Evolutionary conservation across 2,113 vertebrate species (phyloP).

Genomic region (Trachemys scripta): DNA sequence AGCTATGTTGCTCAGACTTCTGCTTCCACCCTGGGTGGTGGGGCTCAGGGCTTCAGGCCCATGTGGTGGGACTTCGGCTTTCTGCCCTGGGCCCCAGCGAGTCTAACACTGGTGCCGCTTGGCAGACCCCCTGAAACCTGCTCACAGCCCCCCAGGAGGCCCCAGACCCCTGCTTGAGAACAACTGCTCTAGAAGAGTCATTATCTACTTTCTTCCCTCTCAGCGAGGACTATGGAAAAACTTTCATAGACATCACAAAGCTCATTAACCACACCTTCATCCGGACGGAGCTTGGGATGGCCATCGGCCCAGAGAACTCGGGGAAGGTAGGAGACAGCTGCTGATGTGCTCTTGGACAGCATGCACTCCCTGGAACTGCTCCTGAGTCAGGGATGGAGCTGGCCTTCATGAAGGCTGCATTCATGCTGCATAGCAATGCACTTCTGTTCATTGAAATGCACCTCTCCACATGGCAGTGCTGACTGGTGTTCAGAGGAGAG

Average conservation of each 20-base stretch:
- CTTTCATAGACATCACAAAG: slow-evolving; percentile 88
- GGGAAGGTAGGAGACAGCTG: slow-evolving; percentile 84
- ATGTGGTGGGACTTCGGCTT: too few species aligned
- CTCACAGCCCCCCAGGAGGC: too few species aligned
- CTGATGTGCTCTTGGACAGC: not conserved
- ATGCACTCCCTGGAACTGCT: not conserved
- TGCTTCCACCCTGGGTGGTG: too few species aligned
- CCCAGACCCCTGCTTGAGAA: too few species aligned
- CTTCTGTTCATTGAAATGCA: not conserved
- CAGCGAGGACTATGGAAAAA: slow-evolving; percentile 94
- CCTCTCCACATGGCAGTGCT: not conserved
- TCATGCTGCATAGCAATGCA: not conserved
- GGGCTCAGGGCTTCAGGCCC: too few species aligned
- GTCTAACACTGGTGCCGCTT: too few species aligned
- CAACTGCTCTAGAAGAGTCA: not conserved
- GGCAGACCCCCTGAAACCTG: too few species aligned
- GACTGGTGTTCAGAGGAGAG: not conserved
- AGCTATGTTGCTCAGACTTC: too few species aligned
- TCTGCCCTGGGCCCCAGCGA: too few species aligned
- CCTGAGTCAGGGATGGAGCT: not conserved
- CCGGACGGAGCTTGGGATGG: slow-evolving; percentile 91
- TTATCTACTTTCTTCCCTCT: not conserved
- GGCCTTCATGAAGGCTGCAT: not conserved
- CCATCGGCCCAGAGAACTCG: slow-evolving; percentile 89
- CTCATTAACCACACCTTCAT: slow-evolving; percentile 95